These are phyloP conservation scores for Andrena trimmerana DNA, from an alignment of 2,888 invertebrate species.

Conservation along the genomic window DNA sequence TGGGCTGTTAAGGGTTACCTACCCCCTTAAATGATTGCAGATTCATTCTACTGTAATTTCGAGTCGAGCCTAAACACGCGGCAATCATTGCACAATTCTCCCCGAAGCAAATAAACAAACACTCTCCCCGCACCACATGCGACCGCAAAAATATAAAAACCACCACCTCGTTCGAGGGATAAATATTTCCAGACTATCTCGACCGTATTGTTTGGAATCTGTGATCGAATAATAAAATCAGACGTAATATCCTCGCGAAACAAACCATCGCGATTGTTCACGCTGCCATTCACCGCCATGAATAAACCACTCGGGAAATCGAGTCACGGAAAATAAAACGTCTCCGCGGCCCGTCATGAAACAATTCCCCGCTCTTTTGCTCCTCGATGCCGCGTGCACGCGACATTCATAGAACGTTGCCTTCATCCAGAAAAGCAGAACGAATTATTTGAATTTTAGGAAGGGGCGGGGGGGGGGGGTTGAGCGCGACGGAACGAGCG, in stretches of 20 bases:
- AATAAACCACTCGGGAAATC: constrained; percentile 13
- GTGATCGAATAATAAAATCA: background rate
- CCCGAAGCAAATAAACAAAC: no score
- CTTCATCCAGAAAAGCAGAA: constrained; percentile 3
- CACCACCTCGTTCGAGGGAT: background rate
- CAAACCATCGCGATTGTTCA: background rate
- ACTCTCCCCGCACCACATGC: no score
- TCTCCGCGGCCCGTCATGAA: constrained; percentile 2
- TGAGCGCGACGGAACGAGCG: no score
- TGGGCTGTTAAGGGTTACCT: no score
- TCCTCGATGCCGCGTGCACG: background rate
- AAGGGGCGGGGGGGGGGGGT: no score
- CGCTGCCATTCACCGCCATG: background rate
- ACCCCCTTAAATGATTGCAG: no score
- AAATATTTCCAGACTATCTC: background rate
- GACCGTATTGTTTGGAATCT: background rate
- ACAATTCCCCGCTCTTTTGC: constrained; percentile 24
- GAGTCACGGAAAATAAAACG: constrained; percentile 13
- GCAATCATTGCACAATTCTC: no score
- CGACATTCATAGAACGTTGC: constrained; percentile 18
- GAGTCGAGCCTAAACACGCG: no score
- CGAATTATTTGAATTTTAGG: constrained; percentile 11
- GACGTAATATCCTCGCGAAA: background rate
- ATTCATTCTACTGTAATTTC: no score
- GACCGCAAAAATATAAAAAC: background rate